Conservation (phyloP, 1,140 invertebrate species). For the Drosophila hydei region DNA sequence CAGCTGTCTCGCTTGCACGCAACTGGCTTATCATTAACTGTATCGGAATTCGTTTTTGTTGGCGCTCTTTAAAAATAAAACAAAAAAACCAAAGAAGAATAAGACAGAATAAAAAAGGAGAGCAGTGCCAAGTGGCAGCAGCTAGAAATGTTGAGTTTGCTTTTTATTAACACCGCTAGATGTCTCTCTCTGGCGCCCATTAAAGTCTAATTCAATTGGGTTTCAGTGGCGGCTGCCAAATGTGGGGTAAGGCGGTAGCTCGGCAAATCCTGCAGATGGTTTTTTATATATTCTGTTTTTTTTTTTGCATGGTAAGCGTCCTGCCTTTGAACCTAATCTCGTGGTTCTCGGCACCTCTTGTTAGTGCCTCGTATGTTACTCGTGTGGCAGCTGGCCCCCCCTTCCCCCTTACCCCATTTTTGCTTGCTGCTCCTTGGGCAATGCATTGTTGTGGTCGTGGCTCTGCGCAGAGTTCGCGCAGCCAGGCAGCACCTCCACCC, state of each 20-base stretch:
- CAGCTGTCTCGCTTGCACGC: conserved; percentile 31
- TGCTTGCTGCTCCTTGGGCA: conserved; percentile 23
- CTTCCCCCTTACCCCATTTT: neutral
- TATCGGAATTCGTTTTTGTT: conserved; percentile 68
- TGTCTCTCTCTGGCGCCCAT: conserved; percentile 76
- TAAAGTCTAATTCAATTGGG: conserved; percentile 75
- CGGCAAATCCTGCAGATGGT: conserved; percentile 49
- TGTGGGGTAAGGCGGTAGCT: conserved; percentile 8
- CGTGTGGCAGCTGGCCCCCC: conserved; percentile 12
- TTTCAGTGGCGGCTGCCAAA: conserved; percentile 39
- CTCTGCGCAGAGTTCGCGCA: conserved; percentile 76
- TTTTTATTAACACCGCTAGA: conserved; percentile 80
- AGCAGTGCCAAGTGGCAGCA: conserved; percentile 10
- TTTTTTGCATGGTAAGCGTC: conserved; percentile 7
- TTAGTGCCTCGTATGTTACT: conserved; percentile 74
- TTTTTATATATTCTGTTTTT: conserved; percentile 2
- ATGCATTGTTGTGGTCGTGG: conserved; percentile 50
- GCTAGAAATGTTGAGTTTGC: conserved; percentile 59
- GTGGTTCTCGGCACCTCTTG: conserved; percentile 73
- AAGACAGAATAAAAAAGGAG: conserved; percentile 12
- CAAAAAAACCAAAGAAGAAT: conserved; percentile 13
- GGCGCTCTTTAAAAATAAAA: conserved; percentile 34
- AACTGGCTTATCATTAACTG: conserved; percentile 74
- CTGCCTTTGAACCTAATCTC: conserved; percentile 78
- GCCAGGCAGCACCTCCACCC: conserved; percentile 81